Evolutionary conservation across 2,888 invertebrate genomes (phyloP).

Genomic region (Spodoptera picta): DNA sequence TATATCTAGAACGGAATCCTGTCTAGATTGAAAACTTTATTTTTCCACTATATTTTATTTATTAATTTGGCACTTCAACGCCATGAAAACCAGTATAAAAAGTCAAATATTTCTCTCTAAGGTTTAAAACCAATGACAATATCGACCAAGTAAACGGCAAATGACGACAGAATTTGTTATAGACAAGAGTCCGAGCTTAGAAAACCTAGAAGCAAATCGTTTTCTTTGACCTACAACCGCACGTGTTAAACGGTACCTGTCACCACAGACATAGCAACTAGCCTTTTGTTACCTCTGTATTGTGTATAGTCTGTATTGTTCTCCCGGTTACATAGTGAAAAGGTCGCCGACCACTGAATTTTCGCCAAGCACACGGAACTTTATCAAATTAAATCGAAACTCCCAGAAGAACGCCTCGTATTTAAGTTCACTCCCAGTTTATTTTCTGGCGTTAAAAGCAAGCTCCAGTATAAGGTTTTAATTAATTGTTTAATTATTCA

Average conservation of each 20-base stretch:
- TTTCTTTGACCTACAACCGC: conserved; percentile 1
- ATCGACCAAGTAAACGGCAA: background rate
- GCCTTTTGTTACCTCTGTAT: conserved; percentile 28
- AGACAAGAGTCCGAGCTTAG: background rate
- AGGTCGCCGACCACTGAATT: conserved; percentile 41
- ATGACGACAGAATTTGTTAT: conserved; percentile 1
- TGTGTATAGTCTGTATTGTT: conserved; percentile 11
- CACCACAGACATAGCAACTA: conserved; percentile 5
- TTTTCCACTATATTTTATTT: too few relatives aligned
- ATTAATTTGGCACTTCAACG: too few relatives aligned
- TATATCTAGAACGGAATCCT: too few relatives aligned
- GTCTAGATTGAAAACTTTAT: too few relatives aligned
- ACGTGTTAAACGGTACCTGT: background rate
- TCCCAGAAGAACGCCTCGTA: conserved; percentile 30
- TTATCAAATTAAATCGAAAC: conserved; percentile 42
- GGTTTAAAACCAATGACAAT: too few relatives aligned
- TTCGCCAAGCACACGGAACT: conserved; percentile 27
- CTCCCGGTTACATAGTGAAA: conserved; percentile 31
- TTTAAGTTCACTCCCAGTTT: conserved; percentile 24
- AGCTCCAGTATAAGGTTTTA: conserved; percentile 30
- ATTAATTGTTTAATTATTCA: conserved; percentile 45
- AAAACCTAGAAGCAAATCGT: conserved; percentile 12
- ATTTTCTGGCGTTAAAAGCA: conserved; percentile 34
- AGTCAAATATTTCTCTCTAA: too few relatives aligned
- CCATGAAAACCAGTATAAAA: too few relatives aligned